Evolutionary conservation across 2,113 vertebrate genomes (phyloP).

Genomic region (Cairina moschata): DNA sequence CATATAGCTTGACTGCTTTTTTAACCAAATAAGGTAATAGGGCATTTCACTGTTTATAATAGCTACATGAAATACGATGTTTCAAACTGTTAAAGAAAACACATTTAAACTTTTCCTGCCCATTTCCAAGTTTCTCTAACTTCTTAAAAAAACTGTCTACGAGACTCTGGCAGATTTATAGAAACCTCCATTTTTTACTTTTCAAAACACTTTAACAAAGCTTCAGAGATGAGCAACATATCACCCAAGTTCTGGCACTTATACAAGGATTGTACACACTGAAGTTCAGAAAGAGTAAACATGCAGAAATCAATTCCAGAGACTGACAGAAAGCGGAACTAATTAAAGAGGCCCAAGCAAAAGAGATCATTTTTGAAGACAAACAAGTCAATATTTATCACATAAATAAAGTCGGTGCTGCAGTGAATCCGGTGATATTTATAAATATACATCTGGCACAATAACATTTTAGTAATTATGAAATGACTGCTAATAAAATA

Average conservation of each 20-base stretch:
- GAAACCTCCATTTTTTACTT: slow-evolving; percentile 48
- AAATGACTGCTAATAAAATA: slow-evolving; percentile 22
- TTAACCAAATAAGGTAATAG: slow-evolving; percentile 83
- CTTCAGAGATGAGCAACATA: not conserved
- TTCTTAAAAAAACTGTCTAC: not conserved
- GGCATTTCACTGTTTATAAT: slow-evolving; percentile 79
- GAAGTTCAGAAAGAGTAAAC: slow-evolving; percentile 1
- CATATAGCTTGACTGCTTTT: slow-evolving; percentile 62
- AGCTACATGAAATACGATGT: slow-evolving; percentile 47
- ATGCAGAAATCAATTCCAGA: not conserved
- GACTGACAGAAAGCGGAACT: slow-evolving; percentile 45
- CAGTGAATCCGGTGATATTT: not conserved
- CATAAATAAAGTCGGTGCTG: not conserved
- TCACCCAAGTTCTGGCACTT: slow-evolving; percentile 1
- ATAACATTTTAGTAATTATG: not conserved
- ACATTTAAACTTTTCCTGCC: slow-evolving; percentile 36
- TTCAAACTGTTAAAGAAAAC: slow-evolving; percentile 66
- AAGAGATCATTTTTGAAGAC: not conserved
- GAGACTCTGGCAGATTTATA: slow-evolving; percentile 47
- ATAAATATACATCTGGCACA: not conserved
- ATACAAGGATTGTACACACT: not conserved
- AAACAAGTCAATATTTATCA: slow-evolving; percentile 5
- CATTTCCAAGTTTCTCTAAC: slow-evolving; percentile 28
- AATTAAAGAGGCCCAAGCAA: not conserved
- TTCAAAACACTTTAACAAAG: slow-evolving; percentile 22